Evolutionary conservation across 2,797 vertebrate genomes (phyloP), one percentile per base, ranked within the genome.

Genomic region (Melanotaenia pygmaea): DNA sequence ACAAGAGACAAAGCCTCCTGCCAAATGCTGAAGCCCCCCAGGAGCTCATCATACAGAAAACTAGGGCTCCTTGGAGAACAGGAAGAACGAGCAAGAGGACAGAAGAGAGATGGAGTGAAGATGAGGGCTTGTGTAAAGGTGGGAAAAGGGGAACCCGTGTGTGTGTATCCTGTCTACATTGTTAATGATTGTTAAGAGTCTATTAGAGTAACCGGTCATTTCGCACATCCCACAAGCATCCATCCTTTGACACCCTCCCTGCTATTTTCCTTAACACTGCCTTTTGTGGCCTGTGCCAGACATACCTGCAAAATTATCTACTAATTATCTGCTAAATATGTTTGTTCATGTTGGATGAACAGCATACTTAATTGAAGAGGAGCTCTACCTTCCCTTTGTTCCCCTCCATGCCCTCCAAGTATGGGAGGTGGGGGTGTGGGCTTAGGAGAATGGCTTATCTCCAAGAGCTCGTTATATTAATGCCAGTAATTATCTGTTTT

Each of bases 311-410:
- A 95, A 96, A 96, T 92, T 83, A 95, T 96, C 94, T 91, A 86
- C 94, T 96, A 96, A 97, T 97, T 96, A 96, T 94, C 95, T 94
- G 81, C 93, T 95, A 95, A 96, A 96, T 96, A 85, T 94, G 94
- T 96, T 94, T 93, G 94, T 94, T 96, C 95, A 91, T 92, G 95
- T 95, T 91, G 92, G 91, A 93, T 93, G 90, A 94, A 89, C 87
- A 88, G 93, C 90, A 93, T 92, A 91, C 93, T 93, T 96, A 96
- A 96, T 94, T 96, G 94, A 92, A 90, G 85, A 85, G 86, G 89
- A 14, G 64, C 83, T 83, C 83, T 84, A 77, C 83, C 87, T 91
- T 87, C 81, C 75, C 82, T 88, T 80, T 77, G 65, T 72, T 77
- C 80, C 65, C 79, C 76, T 88, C 79, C 77, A 73, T 90, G 82